Evolutionary conservation across 2,888 invertebrate genomes (phyloP).

Genomic region (Zootermopsis nevadensis): DNA sequence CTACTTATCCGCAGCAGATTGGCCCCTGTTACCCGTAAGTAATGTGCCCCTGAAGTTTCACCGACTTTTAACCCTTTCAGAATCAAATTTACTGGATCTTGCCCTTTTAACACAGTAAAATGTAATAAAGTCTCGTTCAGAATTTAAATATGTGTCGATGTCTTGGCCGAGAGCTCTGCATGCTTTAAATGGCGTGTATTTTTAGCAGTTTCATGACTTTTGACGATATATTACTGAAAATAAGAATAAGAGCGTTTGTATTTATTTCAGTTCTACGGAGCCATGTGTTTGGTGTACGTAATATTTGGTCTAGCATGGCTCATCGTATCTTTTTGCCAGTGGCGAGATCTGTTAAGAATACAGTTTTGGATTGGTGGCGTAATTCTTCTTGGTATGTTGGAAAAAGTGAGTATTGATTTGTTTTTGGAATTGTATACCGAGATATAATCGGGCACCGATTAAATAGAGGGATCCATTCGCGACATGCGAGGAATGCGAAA

Average conservation of each 20-base stretch:
- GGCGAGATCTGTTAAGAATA: slow-evolving; percentile 89
- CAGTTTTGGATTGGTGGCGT: slow-evolving; percentile 98
- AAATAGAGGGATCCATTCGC: too few relatives aligned
- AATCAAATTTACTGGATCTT: too few relatives aligned
- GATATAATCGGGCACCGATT: too few relatives aligned
- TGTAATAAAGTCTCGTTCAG: too few relatives aligned
- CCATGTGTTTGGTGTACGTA: slow-evolving; percentile 90
- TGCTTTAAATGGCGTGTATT: too few relatives aligned
- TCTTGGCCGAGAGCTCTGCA: too few relatives aligned
- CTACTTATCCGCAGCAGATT: slow-evolving; percentile 89
- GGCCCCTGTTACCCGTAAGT: slow-evolving; percentile 84
- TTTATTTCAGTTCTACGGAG: slow-evolving; percentile 81
- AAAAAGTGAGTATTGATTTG: slow-evolving; percentile 65
- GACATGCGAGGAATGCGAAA: too few relatives aligned
- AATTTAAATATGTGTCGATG: too few relatives aligned
- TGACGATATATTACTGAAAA: not conserved
- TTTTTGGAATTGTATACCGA: not conserved
- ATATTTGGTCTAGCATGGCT: slow-evolving; percentile 87
- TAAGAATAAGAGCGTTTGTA: not conserved
- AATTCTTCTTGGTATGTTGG: slow-evolving; percentile 86
- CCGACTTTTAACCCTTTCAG: too few relatives aligned
- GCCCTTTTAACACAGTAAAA: too few relatives aligned
- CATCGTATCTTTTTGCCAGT: slow-evolving; percentile 83
- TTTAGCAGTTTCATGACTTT: not conserved
- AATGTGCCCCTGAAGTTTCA: not conserved